These are phyloP conservation scores for Capitulum mitella DNA, from an alignment of 2,888 invertebrate species.

Conservation along the genomic window DNA sequence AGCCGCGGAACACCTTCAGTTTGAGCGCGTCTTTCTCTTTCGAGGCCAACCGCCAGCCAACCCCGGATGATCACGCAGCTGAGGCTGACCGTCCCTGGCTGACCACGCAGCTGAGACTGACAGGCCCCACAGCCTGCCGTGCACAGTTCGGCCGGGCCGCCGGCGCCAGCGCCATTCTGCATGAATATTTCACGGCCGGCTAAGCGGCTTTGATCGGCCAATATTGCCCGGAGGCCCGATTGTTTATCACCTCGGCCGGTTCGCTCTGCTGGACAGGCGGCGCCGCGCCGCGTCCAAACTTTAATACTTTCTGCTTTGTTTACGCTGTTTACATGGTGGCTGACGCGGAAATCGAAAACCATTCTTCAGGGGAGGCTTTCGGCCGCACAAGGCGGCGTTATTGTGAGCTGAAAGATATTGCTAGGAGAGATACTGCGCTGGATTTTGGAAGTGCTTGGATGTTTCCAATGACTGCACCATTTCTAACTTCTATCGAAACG, in stretches of 20 bases:
- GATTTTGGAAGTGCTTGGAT: background rate
- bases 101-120: too few species aligned
- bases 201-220: background rate
- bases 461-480: background rate
- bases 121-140: too few species aligned
- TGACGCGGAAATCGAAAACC: background rate
- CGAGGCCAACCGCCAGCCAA: too few species aligned
- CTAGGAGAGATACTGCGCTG: background rate
- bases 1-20: too few species aligned
- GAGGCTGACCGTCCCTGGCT: too few species aligned
- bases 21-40: too few species aligned
- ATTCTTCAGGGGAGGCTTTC: conserved; percentile 10
- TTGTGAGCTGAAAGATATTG: background rate
- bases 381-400: background rate
- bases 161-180: background rate
- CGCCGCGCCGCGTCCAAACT: background rate
- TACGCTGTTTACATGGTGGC: conserved; percentile 1
- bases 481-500: too few species aligned
- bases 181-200: background rate
- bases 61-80: too few species aligned
- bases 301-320: conserved; percentile 13
- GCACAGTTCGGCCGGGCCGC: too few species aligned
- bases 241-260: background rate
- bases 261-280: background rate
- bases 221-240: conserved; percentile 3